phyloP scores from a whole-genome alignment of 2,797 vertebrate species.

The Aplochiton taeniatus region DNA sequence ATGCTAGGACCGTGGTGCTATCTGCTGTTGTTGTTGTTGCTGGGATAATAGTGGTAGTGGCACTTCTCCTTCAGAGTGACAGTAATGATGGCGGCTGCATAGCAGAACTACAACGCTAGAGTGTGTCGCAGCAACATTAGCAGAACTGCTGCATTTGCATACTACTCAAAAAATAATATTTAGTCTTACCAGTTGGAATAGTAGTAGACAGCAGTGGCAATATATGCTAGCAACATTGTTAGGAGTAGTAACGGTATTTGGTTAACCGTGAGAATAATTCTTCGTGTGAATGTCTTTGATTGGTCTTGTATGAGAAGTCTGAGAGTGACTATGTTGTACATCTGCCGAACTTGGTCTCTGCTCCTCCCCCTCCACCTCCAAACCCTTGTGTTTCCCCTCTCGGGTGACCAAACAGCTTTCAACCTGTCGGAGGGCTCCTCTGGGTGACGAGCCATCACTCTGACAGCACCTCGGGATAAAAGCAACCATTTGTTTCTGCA shows the following conservation, averaged over 20 bases:
- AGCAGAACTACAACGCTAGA: not conserved
- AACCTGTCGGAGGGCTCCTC: slow-evolving; percentile 52
- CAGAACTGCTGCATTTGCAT: not conserved
- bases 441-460: slow-evolving; percentile 52
- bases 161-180: not conserved
- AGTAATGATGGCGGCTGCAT: slow-evolving; percentile 10
- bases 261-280: too few species aligned
- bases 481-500: slow-evolving; percentile 70
- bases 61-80: slow-evolving; percentile 12
- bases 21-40: slow-evolving; percentile 11
- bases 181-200: not conserved
- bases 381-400: slow-evolving; percentile 43
- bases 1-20: slow-evolving; percentile 11
- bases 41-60: slow-evolving; percentile 6
- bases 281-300: slow-evolving; percentile 20
- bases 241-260: not conserved
- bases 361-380: slow-evolving; percentile 40
- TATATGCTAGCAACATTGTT: not conserved
- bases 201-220: not conserved
- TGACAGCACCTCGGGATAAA: slow-evolving; percentile 64
- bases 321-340: slow-evolving; percentile 49
- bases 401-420: slow-evolving; percentile 50
- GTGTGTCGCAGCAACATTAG: too few species aligned
- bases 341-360: slow-evolving; percentile 47
- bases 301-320: slow-evolving; percentile 39